Evolutionary conservation across 2,797 vertebrate species (phyloP).

Genomic region (Enteromius argenteus): DNA sequence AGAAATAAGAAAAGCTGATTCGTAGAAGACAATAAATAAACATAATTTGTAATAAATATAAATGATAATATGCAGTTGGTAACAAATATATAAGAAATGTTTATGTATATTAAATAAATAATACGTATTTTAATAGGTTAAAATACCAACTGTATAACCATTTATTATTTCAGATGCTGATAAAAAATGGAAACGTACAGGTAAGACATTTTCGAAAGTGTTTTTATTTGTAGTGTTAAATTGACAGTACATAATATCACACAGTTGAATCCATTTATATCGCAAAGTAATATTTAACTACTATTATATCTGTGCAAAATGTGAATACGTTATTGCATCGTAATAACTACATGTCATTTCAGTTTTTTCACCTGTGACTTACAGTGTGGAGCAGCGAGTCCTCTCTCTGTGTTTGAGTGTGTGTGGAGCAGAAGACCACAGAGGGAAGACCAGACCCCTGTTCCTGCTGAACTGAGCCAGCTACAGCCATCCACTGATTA

Average conservation of each 20-base stretch:
- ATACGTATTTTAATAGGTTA: neutral
- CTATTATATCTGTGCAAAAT: neutral
- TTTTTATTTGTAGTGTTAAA: conserved; percentile 13
- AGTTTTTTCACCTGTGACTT: neutral
- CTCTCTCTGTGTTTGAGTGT: conserved; percentile 32
- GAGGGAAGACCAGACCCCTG: conserved; percentile 97
- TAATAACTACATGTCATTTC: neutral
- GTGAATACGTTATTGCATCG: conserved; percentile 9
- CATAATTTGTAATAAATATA: neutral
- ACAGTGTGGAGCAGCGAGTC: neutral
- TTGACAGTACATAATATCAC: neutral
- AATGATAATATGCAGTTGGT: neutral
- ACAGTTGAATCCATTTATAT: neutral
- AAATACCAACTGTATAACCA: neutral
- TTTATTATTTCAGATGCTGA: neutral
- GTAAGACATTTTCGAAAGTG: neutral
- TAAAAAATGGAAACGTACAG: neutral
- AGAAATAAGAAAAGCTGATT: neutral
- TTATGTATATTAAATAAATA: neutral
- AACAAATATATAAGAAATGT: neutral
- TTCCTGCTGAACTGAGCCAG: conserved; percentile 99
- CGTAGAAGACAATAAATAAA: neutral
- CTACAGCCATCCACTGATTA: conserved; percentile 89
- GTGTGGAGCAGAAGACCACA: conserved; percentile 69
- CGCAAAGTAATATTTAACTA: neutral